phyloP scores from a whole-genome alignment of 2,797 vertebrate genomes.

The Xenops minutus region DNA sequence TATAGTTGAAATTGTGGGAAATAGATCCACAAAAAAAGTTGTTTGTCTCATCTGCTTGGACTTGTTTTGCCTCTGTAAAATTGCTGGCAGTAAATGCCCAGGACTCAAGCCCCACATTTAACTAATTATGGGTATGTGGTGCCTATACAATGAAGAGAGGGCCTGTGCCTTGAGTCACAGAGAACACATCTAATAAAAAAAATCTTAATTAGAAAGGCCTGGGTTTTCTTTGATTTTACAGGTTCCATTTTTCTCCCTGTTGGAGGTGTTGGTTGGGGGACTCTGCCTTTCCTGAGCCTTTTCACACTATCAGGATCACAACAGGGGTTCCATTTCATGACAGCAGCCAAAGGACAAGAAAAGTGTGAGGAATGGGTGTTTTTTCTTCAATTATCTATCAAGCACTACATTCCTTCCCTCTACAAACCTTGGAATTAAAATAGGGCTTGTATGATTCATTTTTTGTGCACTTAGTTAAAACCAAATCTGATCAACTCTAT shows the following conservation, averaged over 20 bases:
- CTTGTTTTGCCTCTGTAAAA: neutral
- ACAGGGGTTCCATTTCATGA: fast-evolving
- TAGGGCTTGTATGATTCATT: neutral
- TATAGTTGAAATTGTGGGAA: neutral
- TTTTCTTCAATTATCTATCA: neutral
- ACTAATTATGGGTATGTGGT: neutral
- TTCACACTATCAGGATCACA: neutral
- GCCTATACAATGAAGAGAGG: neutral
- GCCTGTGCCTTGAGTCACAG: neutral
- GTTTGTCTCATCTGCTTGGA: neutral
- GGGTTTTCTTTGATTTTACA: neutral
- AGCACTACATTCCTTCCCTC: neutral
- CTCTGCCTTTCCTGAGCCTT: neutral
- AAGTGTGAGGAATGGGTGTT: fast-evolving
- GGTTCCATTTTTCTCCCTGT: neutral
- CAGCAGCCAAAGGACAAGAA: neutral
- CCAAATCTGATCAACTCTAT: neutral
- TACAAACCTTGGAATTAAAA: neutral
- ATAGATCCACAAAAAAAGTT: neutral
- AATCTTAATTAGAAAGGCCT: neutral
- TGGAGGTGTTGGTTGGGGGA: neutral
- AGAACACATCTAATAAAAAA: neutral
- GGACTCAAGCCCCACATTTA: neutral
- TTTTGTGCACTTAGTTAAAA: neutral
- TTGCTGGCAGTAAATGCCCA: neutral